Percentiles rank a stretch among this genome's conserved stretches.
phyloP scores from a whole-genome alignment of 1,140 invertebrate genomes.

The Acyrthosiphon pisum region DNA sequence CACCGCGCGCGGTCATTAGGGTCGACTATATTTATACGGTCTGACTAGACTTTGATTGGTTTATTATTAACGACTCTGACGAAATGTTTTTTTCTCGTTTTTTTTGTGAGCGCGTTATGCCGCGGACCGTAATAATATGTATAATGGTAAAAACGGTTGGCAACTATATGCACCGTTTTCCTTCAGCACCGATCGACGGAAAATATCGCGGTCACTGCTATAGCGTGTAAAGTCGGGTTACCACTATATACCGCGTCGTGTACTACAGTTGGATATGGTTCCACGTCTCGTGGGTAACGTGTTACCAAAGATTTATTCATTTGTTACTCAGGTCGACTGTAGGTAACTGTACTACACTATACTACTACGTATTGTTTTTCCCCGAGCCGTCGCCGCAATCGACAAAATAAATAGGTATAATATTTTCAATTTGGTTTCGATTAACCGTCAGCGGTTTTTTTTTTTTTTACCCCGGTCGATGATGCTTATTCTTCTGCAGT shows the following conservation, averaged over 20 bases:
- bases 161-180: neutral
- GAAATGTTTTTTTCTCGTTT: neutral
- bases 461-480: neutral
- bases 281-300: neutral
- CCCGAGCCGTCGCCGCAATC: too few relatives aligned
- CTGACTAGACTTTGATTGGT: neutral
- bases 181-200: neutral
- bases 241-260: neutral
- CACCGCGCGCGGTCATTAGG: neutral
- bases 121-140: neutral
- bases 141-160: neutral
- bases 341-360: too few relatives aligned
- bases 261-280: neutral
- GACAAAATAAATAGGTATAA: neutral
- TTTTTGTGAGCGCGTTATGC: neutral
- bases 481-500: neutral
- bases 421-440: neutral
- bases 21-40: constrained; percentile 14
- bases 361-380: too few relatives aligned
- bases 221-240: neutral
- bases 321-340: neutral
- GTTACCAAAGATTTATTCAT: neutral
- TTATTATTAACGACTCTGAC: constrained; percentile 16
- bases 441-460: neutral
- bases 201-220: neutral